These are phyloP conservation scores for Salmo trutta DNA, from an alignment of 2,797 vertebrate genomes.

Conservation along the genomic window DNA sequence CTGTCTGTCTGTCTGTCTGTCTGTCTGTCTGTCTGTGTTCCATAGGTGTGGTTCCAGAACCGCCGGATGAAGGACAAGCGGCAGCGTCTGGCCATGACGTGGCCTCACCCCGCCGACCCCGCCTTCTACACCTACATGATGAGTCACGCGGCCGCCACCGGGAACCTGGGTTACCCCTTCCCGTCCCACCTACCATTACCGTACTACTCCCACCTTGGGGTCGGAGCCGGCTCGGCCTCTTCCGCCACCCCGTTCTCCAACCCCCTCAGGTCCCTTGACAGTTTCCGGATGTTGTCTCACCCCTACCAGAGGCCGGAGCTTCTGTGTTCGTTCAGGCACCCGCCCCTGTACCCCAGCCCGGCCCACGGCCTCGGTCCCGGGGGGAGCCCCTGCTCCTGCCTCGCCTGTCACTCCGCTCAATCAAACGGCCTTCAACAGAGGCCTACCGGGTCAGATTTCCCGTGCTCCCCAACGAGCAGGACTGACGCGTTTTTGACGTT, in stretches of 20 bases:
- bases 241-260: constrained; percentile 85
- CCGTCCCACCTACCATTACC: constrained; percentile 94
- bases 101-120: constrained; percentile 97
- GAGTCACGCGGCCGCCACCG: constrained; percentile 96
- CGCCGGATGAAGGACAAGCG: constrained; percentile 98
- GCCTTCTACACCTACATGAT: constrained; percentile 99
- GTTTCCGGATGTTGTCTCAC: constrained; percentile 93
- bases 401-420: constrained; percentile 89
- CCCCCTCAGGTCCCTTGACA: constrained; percentile 92
- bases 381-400: constrained; percentile 89
- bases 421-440: constrained; percentile 83
- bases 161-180: constrained; percentile 94
- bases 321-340: constrained; percentile 95
- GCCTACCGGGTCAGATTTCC: constrained; percentile 88
- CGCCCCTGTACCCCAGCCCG: constrained; percentile 87
- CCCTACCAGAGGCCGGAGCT: constrained; percentile 96
- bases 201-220: constrained; percentile 92
- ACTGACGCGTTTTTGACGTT: constrained; percentile 97
- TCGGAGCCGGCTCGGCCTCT: constrained; percentile 81
- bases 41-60: constrained; percentile 99
- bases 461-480: constrained; percentile 90
- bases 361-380: constrained; percentile 85
- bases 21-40: constrained; percentile 36
- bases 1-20: constrained; percentile 19
- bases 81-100: constrained; percentile 96